Evolutionary conservation across 2,888 invertebrate genomes (phyloP), one percentile per base, ranked within the genome.

Genomic region (Beris chalybata): DNA sequence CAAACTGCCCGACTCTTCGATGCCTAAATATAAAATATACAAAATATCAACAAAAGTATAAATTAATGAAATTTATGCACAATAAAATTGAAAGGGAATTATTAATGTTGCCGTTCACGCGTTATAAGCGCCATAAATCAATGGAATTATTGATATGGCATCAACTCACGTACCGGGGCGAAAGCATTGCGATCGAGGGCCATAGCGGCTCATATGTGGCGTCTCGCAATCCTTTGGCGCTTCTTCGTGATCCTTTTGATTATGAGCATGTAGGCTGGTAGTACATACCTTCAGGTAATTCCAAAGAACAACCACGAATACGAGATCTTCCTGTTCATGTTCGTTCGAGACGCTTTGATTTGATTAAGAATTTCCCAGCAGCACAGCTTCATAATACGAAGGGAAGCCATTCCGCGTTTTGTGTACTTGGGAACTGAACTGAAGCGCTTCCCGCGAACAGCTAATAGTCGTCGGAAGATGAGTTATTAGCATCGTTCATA

Each of bases 81-180:
- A 79, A 80, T 79, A 78, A 79, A 80, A 80, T 79, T 78, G 78
- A 76, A 76, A 74, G 76, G 79, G 79, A 79, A 80, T 80, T 80
- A 80, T 80, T 79, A 79, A 80, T 79, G 80, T 78, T 79, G 75
- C 77, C 79, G 79, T 80, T 80, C 80, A 80, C 80, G 80, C 80
- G 79, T 79, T 79, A 78, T 79, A 79, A 71, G 71, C 77, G 76
- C 75, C 75, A 76, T 77, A 80, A 79, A 80, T 80, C 80, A 80
- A 76, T 74, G 74, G 75, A 76, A 75, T 73, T 72, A 72, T 69
- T 69, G 66, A 69, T 69, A 67, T 64, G 66, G 63, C 64, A 67
- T 69, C 67, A 64, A 48, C 65, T 69, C 69, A 67, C 63, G 69
- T 58, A 15, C 4, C 13, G 15, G 22, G 43, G 7, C 13, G n/a